Evolutionary conservation across 2,113 vertebrate species (phyloP).

Genomic region (Sula dactylatra): DNA sequence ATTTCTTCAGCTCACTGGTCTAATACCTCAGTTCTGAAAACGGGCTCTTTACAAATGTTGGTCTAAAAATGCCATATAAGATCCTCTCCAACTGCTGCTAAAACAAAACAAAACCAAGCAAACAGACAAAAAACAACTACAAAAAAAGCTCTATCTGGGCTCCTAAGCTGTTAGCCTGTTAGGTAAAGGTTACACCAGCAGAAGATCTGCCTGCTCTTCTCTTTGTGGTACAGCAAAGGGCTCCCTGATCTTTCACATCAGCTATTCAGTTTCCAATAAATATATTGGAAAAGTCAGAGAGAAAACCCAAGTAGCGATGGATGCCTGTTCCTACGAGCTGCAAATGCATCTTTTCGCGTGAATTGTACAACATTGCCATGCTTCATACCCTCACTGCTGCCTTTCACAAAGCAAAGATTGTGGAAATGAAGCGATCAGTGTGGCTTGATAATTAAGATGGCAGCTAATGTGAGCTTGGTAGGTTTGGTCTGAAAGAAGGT

Average conservation of each 20-base stretch:
- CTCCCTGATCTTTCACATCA: not conserved
- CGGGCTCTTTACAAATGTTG: not conserved
- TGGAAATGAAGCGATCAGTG: not conserved
- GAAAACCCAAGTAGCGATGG: not conserved
- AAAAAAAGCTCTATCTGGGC: not conserved
- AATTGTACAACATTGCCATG: not conserved
- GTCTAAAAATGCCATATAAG: not conserved
- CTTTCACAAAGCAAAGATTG: not conserved
- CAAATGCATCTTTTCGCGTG: not conserved
- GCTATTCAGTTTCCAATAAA: not conserved
- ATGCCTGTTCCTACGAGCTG: not conserved
- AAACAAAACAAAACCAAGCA: not conserved
- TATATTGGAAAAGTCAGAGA: not conserved
- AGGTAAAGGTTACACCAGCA: not conserved
- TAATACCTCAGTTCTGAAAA: not conserved
- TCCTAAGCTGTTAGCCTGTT: not conserved
- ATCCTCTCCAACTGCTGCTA: not conserved
- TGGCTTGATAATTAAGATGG: not conserved
- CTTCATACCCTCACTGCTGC: not conserved
- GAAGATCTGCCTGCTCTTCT: not conserved
- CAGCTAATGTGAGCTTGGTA: not conserved
- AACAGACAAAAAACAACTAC: not conserved
- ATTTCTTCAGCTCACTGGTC: not conserved
- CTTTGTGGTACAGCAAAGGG: not conserved
- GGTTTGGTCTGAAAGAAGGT: conserved; percentile 29